These are phyloP conservation scores for Hylomyscus alleni DNA, from an alignment of 2,797 vertebrate species.

Conservation along the genomic window DNA sequence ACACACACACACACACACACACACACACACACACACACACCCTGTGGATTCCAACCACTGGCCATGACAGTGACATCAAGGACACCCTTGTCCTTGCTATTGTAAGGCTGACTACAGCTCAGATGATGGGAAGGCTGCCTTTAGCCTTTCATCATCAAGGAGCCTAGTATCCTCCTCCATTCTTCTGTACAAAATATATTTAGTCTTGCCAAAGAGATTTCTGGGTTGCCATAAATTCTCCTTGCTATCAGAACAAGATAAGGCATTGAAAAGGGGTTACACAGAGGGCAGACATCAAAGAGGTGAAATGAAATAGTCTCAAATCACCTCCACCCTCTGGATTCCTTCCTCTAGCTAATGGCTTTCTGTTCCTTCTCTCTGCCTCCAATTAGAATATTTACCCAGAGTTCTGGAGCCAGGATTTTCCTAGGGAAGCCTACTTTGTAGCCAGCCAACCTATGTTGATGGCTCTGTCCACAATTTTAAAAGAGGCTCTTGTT, in stretches of 20 bases:
- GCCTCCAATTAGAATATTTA: background rate
- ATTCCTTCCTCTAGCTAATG: conserved; percentile 73
- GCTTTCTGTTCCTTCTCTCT: background rate
- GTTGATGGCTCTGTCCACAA: background rate
- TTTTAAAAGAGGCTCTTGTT: background rate
- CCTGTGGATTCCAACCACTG: background rate
- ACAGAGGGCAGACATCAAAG: conserved; percentile 80
- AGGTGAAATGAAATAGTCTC: conserved; percentile 59
- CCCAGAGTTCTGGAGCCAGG: background rate
- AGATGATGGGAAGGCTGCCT: conserved; percentile 42
- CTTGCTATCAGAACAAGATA: conserved; percentile 79
- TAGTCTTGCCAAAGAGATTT: conserved; percentile 77
- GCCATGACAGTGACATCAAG: background rate
- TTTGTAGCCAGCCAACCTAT: background rate
- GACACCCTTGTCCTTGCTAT: background rate
- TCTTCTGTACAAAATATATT: conserved; percentile 78
- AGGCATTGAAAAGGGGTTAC: conserved; percentile 77
- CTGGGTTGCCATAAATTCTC: conserved; percentile 80
- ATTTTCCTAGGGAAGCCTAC: background rate
- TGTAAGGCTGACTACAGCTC: conserved; percentile 3
- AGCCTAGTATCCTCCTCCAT: conserved; percentile 68
- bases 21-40: background rate
- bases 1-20: background rate
- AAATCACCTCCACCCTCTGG: conserved; percentile 58
- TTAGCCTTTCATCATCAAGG: conserved; percentile 81